These are phyloP conservation scores for Brachyalestes nurse DNA, from an alignment of 2,797 vertebrate species.

Conservation along the genomic window DNA sequence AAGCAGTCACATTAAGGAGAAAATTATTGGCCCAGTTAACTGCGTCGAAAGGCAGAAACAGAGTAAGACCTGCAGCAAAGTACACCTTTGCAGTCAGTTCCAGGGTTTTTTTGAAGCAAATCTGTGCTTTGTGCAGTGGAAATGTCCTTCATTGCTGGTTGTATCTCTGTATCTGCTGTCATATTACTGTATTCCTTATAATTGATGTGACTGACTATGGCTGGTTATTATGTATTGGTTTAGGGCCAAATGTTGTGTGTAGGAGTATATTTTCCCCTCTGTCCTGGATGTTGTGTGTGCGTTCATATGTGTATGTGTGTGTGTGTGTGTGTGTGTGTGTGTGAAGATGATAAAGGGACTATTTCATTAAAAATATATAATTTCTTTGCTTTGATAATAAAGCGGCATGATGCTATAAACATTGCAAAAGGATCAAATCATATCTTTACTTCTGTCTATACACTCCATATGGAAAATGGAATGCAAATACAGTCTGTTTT, in stretches of 20 bases:
- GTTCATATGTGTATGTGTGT: slow-evolving; percentile 1
- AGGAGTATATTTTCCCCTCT: neutral
- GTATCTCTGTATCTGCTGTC: neutral
- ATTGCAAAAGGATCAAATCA: no score
- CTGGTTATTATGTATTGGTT: neutral
- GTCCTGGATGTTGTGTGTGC: neutral
- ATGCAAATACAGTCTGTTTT: no score
- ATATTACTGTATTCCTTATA: neutral
- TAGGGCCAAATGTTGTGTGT: neutral
- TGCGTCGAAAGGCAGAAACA: neutral
- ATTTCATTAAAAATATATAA: no score
- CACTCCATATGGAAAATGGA: no score
- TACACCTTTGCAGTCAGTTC: neutral
- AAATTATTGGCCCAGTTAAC: neutral
- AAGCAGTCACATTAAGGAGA: neutral
- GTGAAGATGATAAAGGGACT: no score
- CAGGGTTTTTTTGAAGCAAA: neutral
- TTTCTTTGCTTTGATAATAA: no score
- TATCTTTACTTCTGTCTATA: no score
- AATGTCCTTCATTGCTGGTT: neutral
- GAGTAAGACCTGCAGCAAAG: neutral
- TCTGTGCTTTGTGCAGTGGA: neutral
- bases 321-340: slow-evolving; percentile 26
- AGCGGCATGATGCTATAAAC: no score
- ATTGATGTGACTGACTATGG: neutral